Evolutionary conservation across 2,888 invertebrate species (phyloP).

Genomic region (Cyclophora punctaria): DNA sequence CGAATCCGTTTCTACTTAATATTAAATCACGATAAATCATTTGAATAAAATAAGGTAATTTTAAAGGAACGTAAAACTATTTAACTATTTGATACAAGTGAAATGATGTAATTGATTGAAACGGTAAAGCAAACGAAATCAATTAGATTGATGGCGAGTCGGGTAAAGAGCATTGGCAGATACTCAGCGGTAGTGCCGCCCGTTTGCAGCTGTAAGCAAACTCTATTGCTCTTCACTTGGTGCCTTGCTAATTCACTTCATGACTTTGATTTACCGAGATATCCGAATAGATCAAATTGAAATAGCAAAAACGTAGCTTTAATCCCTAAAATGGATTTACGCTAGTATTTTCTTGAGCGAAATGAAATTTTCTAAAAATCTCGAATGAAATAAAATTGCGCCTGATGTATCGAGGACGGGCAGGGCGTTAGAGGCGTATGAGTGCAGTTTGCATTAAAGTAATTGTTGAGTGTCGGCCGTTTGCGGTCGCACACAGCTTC

Average conservation of each 20-base stretch:
- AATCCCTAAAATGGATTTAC: too few species aligned
- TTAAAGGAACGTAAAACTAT: too few species aligned
- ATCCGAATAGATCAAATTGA: too few species aligned
- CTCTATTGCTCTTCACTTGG: slow-evolving; percentile 50
- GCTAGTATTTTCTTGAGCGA: too few species aligned
- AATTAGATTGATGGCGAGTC: slow-evolving; percentile 46
- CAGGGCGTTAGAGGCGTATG: slow-evolving; percentile 34
- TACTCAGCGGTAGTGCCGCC: slow-evolving; percentile 45
- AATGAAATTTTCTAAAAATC: slow-evolving; percentile 37
- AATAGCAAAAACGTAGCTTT: too few species aligned
- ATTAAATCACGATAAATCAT: too few species aligned
- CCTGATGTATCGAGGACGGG: slow-evolving; percentile 43
- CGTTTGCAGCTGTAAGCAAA: slow-evolving; percentile 63
- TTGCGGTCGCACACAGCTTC: slow-evolving; percentile 41
- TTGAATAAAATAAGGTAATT: too few species aligned
- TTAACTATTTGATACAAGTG: slow-evolving; percentile 12
- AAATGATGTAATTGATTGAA: slow-evolving; percentile 25
- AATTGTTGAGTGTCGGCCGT: slow-evolving; percentile 39
- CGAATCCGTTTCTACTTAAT: too few species aligned
- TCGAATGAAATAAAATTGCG: slow-evolving; percentile 52
- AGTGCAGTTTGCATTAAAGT: slow-evolving; percentile 53
- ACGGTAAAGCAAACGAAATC: slow-evolving; percentile 33
- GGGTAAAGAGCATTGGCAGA: slow-evolving; percentile 50
- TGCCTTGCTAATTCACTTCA: slow-evolving; percentile 62
- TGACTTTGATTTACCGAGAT: slow-evolving; percentile 26